phyloP scores from a whole-genome alignment of 92 coral and sea anemone species.

The Porites lobata region DNA sequence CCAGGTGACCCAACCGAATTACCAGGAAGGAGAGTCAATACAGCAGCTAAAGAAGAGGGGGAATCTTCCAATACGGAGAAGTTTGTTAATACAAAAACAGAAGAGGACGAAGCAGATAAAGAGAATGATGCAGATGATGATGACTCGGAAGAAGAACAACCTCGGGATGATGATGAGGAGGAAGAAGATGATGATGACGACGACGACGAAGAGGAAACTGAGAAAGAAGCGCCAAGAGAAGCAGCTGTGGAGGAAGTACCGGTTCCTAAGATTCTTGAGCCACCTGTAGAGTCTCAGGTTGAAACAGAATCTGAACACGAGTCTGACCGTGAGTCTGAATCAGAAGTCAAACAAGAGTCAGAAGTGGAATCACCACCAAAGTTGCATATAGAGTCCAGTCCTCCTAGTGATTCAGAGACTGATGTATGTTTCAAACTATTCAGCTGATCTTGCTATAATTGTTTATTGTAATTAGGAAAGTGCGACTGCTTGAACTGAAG shows the following conservation, averaged over 20 bases:
- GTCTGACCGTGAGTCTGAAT: conserved; percentile 78
- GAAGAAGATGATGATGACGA: conserved; percentile 44
- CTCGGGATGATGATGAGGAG: conserved; percentile 13
- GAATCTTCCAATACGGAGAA: conserved; percentile 65
- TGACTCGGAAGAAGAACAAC: conserved; percentile 5
- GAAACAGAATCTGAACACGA: conserved; percentile 72
- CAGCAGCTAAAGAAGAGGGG: conserved; percentile 55
- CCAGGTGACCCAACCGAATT: conserved; percentile 44
- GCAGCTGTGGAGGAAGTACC: conserved; percentile 37
- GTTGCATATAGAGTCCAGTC: conserved; percentile 29
- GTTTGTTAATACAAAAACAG: conserved; percentile 46
- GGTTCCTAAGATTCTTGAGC: conserved; percentile 47
- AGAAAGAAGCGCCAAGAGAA: conserved; percentile 22
- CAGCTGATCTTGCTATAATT: background rate
- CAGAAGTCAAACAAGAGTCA: conserved; percentile 55
- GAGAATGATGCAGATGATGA: conserved; percentile 57
- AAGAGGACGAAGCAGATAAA: conserved; percentile 63
- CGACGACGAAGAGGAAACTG: conserved; percentile 57
- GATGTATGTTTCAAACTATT: conserved; percentile 25
- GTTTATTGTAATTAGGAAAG: too few species aligned
- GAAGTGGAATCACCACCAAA: conserved; percentile 32
- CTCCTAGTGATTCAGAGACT: conserved; percentile 52
- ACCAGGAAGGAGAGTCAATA: conserved; percentile 53
- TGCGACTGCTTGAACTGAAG: too few species aligned
- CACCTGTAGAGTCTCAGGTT: conserved; percentile 42